Conservation (phyloP, 2,797 vertebrate genomes). For the Chelonia mydas region DNA sequence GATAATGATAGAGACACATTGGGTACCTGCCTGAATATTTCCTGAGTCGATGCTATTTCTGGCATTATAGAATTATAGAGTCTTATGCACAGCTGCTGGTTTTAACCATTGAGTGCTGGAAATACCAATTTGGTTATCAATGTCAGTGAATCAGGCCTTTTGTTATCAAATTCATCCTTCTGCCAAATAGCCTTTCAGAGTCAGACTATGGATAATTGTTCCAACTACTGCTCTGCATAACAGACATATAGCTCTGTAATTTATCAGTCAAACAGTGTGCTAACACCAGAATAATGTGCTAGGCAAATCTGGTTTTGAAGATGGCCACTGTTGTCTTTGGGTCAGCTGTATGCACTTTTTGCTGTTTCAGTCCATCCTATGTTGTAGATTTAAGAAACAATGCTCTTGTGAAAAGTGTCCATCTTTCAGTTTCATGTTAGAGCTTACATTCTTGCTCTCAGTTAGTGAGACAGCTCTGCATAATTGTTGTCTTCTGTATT, state of each 20-base stretch:
- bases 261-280: slow-evolving; percentile 23
- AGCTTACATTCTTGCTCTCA: slow-evolving; percentile 50
- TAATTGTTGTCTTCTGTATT: slow-evolving; percentile 67
- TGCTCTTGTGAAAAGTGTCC: not conserved
- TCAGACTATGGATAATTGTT: slow-evolving; percentile 43
- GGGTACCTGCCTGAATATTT: slow-evolving; percentile 60
- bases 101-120: slow-evolving; percentile 41
- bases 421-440: slow-evolving; percentile 18
- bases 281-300: slow-evolving; percentile 24
- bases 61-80: slow-evolving; percentile 5
- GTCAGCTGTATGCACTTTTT: not conserved
- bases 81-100: not conserved
- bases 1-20: slow-evolving; percentile 26
- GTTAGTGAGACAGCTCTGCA: slow-evolving; percentile 29
- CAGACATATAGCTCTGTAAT: slow-evolving; percentile 48
- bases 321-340: not conserved
- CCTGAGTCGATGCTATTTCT: slow-evolving; percentile 45
- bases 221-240: slow-evolving; percentile 4
- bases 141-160: slow-evolving; percentile 59
- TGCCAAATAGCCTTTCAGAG: slow-evolving; percentile 64
- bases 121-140: slow-evolving; percentile 41
- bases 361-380: not conserved
- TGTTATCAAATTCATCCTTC: slow-evolving; percentile 62
- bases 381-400: not conserved
- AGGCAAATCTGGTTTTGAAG: slow-evolving; percentile 18